Base-by-base conservation (phyloP, 2,888 invertebrate genomes). In the Phaonia tiefii region DNA sequence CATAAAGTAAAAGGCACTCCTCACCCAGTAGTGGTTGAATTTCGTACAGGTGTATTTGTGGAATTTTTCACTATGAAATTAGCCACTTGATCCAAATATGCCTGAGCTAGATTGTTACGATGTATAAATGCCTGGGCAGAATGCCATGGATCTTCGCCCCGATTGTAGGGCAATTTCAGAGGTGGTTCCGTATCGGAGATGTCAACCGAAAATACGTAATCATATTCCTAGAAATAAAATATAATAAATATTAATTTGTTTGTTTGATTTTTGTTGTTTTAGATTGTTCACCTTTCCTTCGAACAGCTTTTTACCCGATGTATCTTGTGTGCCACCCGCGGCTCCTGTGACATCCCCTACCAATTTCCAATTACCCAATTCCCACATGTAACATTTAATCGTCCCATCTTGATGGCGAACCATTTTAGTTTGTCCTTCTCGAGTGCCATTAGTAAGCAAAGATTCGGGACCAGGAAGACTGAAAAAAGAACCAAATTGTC, bases 141-240 rank as follows among this genome's bases (percentile, higher is more conserved):
- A 69, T 93, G 92, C 95, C 97, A 99, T 0, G 98, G 98, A 91
- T 99, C 98, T 84, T 99, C 97, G 20, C 93, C 94, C 79, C 92
- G 93, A 90, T 99, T 98, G 89, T 95, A 99, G 0, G 98, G 98
- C 83, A 99, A 92, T 89, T 99, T 98, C 17, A 98, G 92, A 0
- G 97, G 94, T 0, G 97, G 96, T 63, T 94, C 94, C 0, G 96
- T 97, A 87, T 98, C 98, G 87, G 98, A 96, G 73, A 99, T 95
- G 86, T 98, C 98, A n/a, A 99, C 97, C 84, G 94, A 95, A 90
- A 99, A 99, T 31, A 99, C 98, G 91, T 94, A 98, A 91, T 99
- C 99, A 88, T 98, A 99, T 87, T 97, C 95, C 87, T 88, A 4
- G n/a, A 31, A 5, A 31, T 31, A 31, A 31, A 31, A 5, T 31